These are phyloP conservation scores for Sebastes hubbsi DNA, from an alignment of 2,797 vertebrate species.

Conservation along the genomic window DNA sequence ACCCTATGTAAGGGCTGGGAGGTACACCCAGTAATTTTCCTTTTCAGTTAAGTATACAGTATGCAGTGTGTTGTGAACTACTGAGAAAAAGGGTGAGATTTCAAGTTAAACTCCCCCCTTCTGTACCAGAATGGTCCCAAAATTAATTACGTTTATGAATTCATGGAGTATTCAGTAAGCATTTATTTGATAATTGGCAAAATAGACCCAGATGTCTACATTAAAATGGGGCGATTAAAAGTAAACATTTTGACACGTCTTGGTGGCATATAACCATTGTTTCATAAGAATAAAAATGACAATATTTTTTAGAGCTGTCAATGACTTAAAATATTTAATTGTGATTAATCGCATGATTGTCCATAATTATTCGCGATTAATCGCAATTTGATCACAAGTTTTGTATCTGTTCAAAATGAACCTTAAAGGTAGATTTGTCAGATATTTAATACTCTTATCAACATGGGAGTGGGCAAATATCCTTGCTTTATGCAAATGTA, in stretches of 20 bases:
- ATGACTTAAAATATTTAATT: too few species aligned
- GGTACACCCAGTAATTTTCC: slow-evolving; percentile 81
- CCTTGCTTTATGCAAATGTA: too few species aligned
- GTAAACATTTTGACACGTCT: not conserved
- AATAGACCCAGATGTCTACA: not conserved
- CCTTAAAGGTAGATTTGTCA: too few species aligned
- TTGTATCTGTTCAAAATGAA: too few species aligned
- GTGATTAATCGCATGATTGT: too few species aligned
- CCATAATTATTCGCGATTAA: too few species aligned
- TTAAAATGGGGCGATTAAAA: not conserved
- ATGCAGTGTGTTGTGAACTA: slow-evolving; percentile 42
- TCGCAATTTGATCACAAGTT: too few species aligned
- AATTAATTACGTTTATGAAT: slow-evolving; percentile 7
- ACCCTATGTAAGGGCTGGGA: slow-evolving; percentile 54
- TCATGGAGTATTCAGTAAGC: not conserved
- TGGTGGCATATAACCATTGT: not conserved
- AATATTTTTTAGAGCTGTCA: too few species aligned
- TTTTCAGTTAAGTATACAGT: slow-evolving; percentile 58
- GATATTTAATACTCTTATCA: too few species aligned
- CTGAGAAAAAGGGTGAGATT: slow-evolving; percentile 22
- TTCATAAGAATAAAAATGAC: not conserved
- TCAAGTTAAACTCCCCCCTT: slow-evolving; percentile 5
- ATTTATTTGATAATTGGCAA: not conserved
- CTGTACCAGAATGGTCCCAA: not conserved
- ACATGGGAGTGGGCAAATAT: too few species aligned